Evolutionary conservation across 2,113 vertebrate species (phyloP), one percentile per base, ranked within the genome.

Genomic region (Dipodomys merriami): DNA sequence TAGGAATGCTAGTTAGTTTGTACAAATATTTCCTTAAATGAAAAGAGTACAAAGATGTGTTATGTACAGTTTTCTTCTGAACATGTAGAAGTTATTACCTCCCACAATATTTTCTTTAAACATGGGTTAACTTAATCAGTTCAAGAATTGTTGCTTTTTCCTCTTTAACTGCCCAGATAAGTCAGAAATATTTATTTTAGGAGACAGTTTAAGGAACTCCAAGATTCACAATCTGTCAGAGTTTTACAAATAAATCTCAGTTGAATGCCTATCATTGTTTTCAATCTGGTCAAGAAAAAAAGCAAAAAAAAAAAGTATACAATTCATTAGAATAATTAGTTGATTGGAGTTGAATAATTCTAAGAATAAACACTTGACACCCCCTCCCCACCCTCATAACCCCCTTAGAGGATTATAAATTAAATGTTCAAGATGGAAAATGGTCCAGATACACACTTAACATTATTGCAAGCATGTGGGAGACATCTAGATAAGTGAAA

Each of bases 141-240:
- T 72, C 65, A 20, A 35, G 88, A 53, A 78, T n/a, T 88, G 87
- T 91, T 91, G 81, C 67, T 73, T 64, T 78, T 96, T 91, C 96
- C 92, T 57, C 79, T 97, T 96, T 95, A 85, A 90, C 76, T 97
- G 82, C 8, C 84, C 82, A 97, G 73, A 83, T 91, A 88, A 94
- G 57, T 93, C 44, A 80, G 79, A 93, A 97, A 87, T 97, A 90
- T 94, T 96, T 96, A 95, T 95, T 97, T 97, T 97, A 97, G 83
- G 94, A 97, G 86, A 91, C 65, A 95, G 69, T 93, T 96, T 94
- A 96, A 95, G 95, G 87, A 95, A 94, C 73, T 85, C 68, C 49
- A 15, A 89, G 96, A 44, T 93, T 97, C 67, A 91, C 94, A 30
- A 81, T 79, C 92, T 88, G 53, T 94, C 83, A 68, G 1, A 30